phyloP scores from a whole-genome alignment of 2,797 vertebrate genomes.

The Odontamblyopus rebecca region DNA sequence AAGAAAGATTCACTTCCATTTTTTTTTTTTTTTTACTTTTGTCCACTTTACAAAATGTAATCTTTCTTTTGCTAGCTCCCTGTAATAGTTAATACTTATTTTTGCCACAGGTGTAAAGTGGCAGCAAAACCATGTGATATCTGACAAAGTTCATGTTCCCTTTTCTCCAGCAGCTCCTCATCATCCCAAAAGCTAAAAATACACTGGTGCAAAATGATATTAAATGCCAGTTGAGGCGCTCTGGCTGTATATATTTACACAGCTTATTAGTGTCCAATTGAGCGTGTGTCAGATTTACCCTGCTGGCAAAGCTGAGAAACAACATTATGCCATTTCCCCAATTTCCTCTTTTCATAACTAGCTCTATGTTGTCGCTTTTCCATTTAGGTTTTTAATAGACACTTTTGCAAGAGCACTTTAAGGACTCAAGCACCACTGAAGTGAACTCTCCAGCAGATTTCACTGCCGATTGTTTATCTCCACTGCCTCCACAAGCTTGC shows the following conservation, averaged over 20 bases:
- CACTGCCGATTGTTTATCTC: conserved; percentile 59
- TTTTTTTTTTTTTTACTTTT: too few species aligned
- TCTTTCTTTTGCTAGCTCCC: too few species aligned
- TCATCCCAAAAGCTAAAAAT: conserved; percentile 54
- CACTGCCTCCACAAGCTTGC: conserved; percentile 37
- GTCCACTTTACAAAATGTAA: too few species aligned
- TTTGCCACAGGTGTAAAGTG: not conserved
- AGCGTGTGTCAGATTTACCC: conserved; percentile 70
- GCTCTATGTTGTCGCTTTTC: conserved; percentile 68
- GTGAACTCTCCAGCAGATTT: conserved; percentile 68
- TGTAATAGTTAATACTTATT: too few species aligned
- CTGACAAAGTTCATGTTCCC: conserved; percentile 36
- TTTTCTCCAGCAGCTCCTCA: conserved; percentile 34
- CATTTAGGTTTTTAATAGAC: conserved; percentile 73
- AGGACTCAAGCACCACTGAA: conserved; percentile 65
- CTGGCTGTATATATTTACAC: conserved; percentile 67
- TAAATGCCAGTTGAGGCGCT: conserved; percentile 63
- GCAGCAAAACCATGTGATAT: conserved; percentile 18
- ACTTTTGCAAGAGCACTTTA: conserved; percentile 68
- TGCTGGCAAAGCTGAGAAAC: conserved; percentile 55
- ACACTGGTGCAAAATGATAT: conserved; percentile 44
- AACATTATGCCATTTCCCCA: conserved; percentile 68
- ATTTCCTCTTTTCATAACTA: conserved; percentile 67
- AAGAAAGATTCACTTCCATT: too few species aligned
- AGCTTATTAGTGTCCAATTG: conserved; percentile 78